These are phyloP conservation scores for Propithecus perrieri DNA, from an alignment of 2,797 vertebrate genomes.

Conservation along the genomic window DNA sequence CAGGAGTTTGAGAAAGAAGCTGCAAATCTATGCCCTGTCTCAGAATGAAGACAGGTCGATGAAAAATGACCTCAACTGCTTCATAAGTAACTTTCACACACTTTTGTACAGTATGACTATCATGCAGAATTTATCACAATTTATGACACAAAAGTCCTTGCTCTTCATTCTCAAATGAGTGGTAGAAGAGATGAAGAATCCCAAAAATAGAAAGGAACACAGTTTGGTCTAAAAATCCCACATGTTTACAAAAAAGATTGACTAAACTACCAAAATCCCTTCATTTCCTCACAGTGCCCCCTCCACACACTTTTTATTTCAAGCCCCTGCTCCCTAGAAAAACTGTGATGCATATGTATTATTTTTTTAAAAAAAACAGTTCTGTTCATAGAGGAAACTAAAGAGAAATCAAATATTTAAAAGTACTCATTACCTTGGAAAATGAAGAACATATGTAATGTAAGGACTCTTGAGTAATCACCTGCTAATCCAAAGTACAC, in stretches of 20 bases:
- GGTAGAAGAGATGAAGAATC: not conserved
- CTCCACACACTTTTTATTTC: not conserved
- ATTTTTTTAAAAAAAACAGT: constrained; percentile 33
- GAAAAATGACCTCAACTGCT: not conserved
- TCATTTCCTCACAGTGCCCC: not conserved
- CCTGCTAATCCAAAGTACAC: not conserved
- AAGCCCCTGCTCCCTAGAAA: not conserved
- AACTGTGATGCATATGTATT: not conserved
- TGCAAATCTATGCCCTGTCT: not conserved
- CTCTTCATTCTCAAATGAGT: not conserved
- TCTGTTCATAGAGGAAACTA: constrained; percentile 14
- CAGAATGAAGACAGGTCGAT: not conserved
- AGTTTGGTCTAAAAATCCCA: not conserved
- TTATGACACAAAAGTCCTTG: not conserved
- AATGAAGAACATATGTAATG: constrained; percentile 15
- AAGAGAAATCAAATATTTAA: constrained; percentile 43
- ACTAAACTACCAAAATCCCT: not conserved
- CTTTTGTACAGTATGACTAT: not conserved
- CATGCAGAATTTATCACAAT: constrained; percentile 2
- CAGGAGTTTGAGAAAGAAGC: not conserved
- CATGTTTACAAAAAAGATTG: not conserved
- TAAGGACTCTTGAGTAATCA: not conserved
- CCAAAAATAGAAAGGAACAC: not conserved
- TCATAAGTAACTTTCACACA: constrained; percentile 6
- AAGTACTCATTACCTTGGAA: not conserved